Conservation (phyloP, 2,113 vertebrate species). For the Hemiprocne comata region DNA sequence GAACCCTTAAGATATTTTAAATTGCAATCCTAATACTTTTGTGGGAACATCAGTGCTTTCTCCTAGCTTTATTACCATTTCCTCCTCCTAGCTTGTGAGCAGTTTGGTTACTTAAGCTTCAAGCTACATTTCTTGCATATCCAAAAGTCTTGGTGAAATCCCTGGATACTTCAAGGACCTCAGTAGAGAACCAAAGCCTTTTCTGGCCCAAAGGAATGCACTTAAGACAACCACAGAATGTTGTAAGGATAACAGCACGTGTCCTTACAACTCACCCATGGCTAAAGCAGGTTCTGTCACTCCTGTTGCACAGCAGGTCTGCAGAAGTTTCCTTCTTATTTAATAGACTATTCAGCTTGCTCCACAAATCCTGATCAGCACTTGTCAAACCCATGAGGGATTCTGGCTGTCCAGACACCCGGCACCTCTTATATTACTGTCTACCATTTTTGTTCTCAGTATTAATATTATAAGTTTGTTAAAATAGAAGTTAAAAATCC, state of each 20-base stretch:
- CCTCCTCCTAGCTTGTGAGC: background rate
- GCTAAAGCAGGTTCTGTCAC: too few relatives aligned
- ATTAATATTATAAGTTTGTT: background rate
- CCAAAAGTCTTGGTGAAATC: background rate
- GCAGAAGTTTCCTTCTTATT: background rate
- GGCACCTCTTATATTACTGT: background rate
- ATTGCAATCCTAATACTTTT: background rate
- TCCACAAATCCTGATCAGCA: background rate
- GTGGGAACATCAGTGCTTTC: background rate
- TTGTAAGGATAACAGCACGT: fast-evolving
- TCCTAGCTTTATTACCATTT: background rate
- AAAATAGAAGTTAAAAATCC: background rate
- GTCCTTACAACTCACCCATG: background rate
- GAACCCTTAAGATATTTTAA: background rate
- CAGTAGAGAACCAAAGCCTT: background rate
- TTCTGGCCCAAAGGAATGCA: background rate
- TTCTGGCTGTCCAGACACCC: background rate
- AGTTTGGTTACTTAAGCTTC: background rate
- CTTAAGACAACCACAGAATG: background rate
- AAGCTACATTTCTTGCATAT: background rate
- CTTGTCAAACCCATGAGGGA: background rate
- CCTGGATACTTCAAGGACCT: background rate
- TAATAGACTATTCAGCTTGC: background rate
- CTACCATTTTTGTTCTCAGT: background rate
- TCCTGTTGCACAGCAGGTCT: background rate